phyloP scores from a whole-genome alignment of 2,797 vertebrate genomes.

The Poeciliopsis gracilis region DNA sequence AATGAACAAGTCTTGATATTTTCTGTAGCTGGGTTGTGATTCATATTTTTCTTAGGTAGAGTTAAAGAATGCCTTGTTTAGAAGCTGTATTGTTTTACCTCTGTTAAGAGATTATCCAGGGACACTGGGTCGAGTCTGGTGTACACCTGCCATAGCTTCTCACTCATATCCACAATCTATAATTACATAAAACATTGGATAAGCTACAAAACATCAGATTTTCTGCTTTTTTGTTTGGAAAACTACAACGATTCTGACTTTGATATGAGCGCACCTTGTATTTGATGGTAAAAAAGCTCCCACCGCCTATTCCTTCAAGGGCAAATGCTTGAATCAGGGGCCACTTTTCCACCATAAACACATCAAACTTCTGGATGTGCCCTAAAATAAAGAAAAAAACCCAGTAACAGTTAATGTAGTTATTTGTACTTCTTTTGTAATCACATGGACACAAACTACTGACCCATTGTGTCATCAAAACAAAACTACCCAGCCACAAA shows the following conservation, averaged over 20 bases:
- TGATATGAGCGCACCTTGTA: constrained; percentile 83
- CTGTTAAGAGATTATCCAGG: constrained; percentile 86
- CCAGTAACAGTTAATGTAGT: background rate
- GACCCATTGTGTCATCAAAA: too few species aligned
- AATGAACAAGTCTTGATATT: background rate
- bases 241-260: background rate
- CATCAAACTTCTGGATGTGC: constrained; percentile 94
- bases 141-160: constrained; percentile 91
- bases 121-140: constrained; percentile 91
- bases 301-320: constrained; percentile 94
- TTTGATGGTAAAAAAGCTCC: constrained; percentile 97
- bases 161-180: constrained; percentile 93
- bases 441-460: constrained; percentile 33
- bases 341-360: constrained; percentile 98
- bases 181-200: background rate
- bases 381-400: constrained; percentile 75
- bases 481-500: too few species aligned
- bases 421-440: background rate
- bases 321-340: constrained; percentile 97
- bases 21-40: background rate
- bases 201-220: background rate
- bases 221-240: background rate
- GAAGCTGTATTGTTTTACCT: constrained; percentile 80
- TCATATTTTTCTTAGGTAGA: background rate
- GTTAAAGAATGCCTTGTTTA: background rate